Percentiles rank a stretch among this genome's conserved stretches.
phyloP scores from a whole-genome alignment of 2,888 invertebrate genomes.

The Mythimna pallens region DNA sequence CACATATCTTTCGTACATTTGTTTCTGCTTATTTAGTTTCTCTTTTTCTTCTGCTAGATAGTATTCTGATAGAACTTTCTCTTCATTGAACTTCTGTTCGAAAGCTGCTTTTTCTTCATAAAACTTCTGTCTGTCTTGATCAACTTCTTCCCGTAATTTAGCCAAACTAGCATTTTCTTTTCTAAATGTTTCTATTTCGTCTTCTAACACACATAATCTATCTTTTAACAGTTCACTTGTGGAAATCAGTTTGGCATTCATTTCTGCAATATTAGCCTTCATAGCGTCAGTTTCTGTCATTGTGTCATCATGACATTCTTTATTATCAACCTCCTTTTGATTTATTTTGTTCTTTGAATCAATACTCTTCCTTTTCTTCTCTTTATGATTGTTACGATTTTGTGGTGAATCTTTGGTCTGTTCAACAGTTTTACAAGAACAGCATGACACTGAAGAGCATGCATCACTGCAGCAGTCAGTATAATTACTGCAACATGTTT shows the following conservation, averaged over 20 bases:
- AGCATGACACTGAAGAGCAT: constrained; percentile 81
- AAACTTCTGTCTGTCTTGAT: constrained; percentile 91
- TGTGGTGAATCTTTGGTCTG: constrained; percentile 53
- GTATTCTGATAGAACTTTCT: constrained; percentile 92
- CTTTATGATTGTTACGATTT: constrained; percentile 55
- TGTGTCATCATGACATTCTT: constrained; percentile 74
- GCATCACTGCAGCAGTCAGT: constrained; percentile 81
- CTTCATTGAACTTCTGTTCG: constrained; percentile 92
- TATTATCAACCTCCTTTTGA: constrained; percentile 69
- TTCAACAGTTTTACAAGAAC: constrained; percentile 84
- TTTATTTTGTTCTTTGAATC: constrained; percentile 60
- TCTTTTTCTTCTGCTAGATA: constrained; percentile 93
- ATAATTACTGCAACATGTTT: constrained; percentile 78
- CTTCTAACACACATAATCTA: constrained; percentile 92
- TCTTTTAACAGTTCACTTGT: constrained; percentile 91
- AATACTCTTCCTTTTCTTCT: constrained; percentile 55
- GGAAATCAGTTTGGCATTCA: constrained; percentile 87
- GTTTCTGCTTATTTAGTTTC: constrained; percentile 92
- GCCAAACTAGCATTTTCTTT: constrained; percentile 87
- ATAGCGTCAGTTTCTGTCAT: constrained; percentile 76
- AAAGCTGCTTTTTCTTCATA: constrained; percentile 91
- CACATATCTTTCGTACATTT: constrained; percentile 92
- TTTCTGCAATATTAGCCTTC: constrained; percentile 84
- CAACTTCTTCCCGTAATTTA: constrained; percentile 91
- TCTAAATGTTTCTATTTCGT: constrained; percentile 90